Conservation (phyloP, 1,140 invertebrate genomes). For the Sycophaga agraensis region DNA sequence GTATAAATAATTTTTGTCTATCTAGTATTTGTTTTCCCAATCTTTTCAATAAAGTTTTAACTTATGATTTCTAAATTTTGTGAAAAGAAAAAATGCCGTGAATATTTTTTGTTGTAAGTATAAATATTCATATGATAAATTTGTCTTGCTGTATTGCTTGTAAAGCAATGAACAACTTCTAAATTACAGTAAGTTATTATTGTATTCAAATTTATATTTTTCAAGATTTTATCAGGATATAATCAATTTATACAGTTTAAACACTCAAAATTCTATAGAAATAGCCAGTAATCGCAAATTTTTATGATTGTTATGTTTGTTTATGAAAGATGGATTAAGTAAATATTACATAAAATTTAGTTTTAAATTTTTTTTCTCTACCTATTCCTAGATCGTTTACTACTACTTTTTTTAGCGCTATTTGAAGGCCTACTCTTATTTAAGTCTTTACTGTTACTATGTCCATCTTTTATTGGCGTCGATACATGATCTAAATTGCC, state of each 20-base stretch:
- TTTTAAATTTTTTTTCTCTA: constrained; percentile 46
- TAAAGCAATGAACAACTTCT: no score
- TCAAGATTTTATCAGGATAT: neutral
- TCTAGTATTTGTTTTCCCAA: neutral
- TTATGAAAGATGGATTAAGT: constrained; percentile 9
- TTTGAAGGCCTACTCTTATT: constrained; percentile 64
- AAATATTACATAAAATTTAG: neutral
- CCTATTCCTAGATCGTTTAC: constrained; percentile 71
- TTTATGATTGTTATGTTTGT: constrained; percentile 6
- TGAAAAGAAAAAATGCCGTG: neutral
- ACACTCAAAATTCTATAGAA: constrained; percentile 4
- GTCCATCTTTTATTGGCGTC: constrained; percentile 57
- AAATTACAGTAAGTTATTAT: constrained; percentile 4
- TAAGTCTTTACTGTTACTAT: constrained; percentile 63
- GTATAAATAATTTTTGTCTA: constrained; percentile 10
- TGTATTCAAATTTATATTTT: constrained; percentile 3
- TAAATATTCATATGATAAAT: neutral
- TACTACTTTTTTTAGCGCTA: constrained; percentile 68
- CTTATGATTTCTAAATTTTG: neutral
- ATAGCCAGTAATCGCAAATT: neutral
- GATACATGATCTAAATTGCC: constrained; percentile 57
- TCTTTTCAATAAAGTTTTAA: constrained; percentile 1
- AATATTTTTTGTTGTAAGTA: neutral
- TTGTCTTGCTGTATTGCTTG: neutral
- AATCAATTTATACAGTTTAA: neutral